Base-by-base conservation (phyloP, 2,888 invertebrate species). In the Andrena bucephala region DNA sequence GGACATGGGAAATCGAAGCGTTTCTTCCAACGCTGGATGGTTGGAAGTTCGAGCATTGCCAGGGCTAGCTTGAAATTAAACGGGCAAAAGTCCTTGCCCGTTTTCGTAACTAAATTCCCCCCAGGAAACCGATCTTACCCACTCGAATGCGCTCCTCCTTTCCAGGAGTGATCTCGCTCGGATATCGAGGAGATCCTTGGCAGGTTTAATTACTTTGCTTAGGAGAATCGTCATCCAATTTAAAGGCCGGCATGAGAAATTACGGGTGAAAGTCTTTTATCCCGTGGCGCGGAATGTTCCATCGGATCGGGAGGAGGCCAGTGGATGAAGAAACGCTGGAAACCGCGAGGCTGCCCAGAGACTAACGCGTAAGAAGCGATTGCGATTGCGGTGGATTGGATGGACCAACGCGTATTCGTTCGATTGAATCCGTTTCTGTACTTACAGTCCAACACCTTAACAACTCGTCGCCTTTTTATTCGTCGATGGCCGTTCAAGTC, bases 101-200 rank as follows among this genome's bases (percentile, higher is more conserved):
- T 84, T 86, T 86, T 77, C 75, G 33, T 81, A 69, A 73, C 86
- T 84, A 78, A 86, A 86, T 84, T 85, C 71, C 74, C 77, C 77
- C 54, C 42, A 33, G 69, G 83, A 80, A 83, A 85, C 77, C 85
- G 80, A 83, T 86, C 77, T 72, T 48, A 20, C n/a, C 29, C 20
- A 24, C 52, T 52, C 69, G 62, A 36, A 29, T 33, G 69, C 60
- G 70, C 60, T 50, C 42, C 48, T 59, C 62, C 36, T 68, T 36
- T 66, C 52, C 10, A 31, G 33, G n/a, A 57, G 3, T 52, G 66
- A 59, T 59, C 54, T 42, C 57, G 69, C 33, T 10, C 50, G 29
- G 24, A 20, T 67, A 24, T 24, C 66, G 42, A 16, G 52, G 48
- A 29, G 54, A 36, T 70, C 42, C 70, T 31, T 73, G 42, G 71